phyloP scores from a whole-genome alignment of 1,140 invertebrate species.

The Drosophila parabipectinata region DNA sequence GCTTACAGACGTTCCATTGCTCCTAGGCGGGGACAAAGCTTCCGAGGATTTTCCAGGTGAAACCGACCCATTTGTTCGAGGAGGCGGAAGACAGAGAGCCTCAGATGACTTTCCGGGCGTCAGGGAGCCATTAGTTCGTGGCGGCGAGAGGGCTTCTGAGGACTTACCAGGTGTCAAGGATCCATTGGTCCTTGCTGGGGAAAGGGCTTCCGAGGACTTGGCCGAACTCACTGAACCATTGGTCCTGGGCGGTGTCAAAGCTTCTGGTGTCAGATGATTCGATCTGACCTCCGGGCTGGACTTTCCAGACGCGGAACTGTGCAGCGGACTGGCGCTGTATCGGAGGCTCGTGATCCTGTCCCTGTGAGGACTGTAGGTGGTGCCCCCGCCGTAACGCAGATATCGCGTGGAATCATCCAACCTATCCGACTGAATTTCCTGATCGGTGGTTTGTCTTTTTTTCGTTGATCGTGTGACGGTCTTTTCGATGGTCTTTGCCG shows the following conservation, averaged over 20 bases:
- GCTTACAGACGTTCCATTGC: constrained; percentile 4
- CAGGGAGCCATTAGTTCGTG: constrained; percentile 27
- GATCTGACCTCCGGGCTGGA: constrained; percentile 27
- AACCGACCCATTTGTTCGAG: constrained; percentile 32
- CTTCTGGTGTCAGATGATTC: constrained; percentile 17
- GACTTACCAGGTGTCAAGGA: constrained; percentile 16
- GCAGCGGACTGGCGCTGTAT: constrained; percentile 66
- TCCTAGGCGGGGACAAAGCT: constrained; percentile 7
- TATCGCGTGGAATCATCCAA: constrained; percentile 87
- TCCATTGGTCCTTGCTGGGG: constrained; percentile 18
- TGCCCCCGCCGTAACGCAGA: constrained; percentile 85
- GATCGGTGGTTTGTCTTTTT: constrained; percentile 86
- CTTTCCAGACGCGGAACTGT: constrained; percentile 25
- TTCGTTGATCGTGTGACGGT: constrained; percentile 83
- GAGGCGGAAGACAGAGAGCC: constrained; percentile 63
- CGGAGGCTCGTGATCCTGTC: constrained; percentile 85
- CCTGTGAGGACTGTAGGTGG: constrained; percentile 88
- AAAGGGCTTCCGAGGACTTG: constrained; percentile 9
- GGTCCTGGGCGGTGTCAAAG: constrained; percentile 13
- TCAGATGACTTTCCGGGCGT: constrained; percentile 39
- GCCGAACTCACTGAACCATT: constrained; percentile 6
- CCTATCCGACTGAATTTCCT: constrained; percentile 89
- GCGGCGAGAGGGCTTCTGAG: constrained; percentile 64
- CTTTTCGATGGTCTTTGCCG: constrained; percentile 87
- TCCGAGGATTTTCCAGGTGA: background rate